Evolutionary conservation across 2,797 vertebrate genomes (phyloP).

Genomic region (Podarcis siculus): DNA sequence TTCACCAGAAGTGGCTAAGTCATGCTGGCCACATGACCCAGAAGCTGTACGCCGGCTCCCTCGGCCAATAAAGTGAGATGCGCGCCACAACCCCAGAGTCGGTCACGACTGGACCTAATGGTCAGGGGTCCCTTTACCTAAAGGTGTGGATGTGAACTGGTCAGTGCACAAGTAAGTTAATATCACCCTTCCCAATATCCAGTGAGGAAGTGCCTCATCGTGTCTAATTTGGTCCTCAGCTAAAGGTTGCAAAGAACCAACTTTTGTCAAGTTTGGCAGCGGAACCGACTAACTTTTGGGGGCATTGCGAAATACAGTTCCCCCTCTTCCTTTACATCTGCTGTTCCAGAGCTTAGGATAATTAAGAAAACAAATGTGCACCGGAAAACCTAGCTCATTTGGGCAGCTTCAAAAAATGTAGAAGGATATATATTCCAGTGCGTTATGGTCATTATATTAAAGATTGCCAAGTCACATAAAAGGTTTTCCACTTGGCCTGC

Average conservation of each 20-base stretch:
- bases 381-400: background rate
- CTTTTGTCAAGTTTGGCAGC: background rate
- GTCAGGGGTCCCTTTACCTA: too few relatives aligned
- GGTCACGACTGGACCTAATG: too few relatives aligned
- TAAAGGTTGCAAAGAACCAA: background rate
- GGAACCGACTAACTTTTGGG: background rate
- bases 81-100: too few relatives aligned
- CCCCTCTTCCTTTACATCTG: background rate
- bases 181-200: too few relatives aligned
- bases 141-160: too few relatives aligned
- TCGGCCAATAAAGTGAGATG: too few relatives aligned
- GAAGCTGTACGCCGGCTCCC: too few relatives aligned
- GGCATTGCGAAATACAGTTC: too few relatives aligned
- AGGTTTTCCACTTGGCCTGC: background rate
- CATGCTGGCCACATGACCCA: too few relatives aligned
- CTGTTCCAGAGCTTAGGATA: background rate
- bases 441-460: background rate
- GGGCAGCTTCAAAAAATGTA: background rate
- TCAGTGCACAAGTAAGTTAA: too few relatives aligned
- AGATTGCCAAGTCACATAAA: background rate
- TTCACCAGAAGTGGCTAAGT: too few relatives aligned
- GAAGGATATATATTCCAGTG: background rate
- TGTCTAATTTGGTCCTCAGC: background rate
- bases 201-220: too few relatives aligned
- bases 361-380: slow-evolving; percentile 17